phyloP scores from a whole-genome alignment of 92 coral and sea anemone species.

The Phenganax marumi region DNA sequence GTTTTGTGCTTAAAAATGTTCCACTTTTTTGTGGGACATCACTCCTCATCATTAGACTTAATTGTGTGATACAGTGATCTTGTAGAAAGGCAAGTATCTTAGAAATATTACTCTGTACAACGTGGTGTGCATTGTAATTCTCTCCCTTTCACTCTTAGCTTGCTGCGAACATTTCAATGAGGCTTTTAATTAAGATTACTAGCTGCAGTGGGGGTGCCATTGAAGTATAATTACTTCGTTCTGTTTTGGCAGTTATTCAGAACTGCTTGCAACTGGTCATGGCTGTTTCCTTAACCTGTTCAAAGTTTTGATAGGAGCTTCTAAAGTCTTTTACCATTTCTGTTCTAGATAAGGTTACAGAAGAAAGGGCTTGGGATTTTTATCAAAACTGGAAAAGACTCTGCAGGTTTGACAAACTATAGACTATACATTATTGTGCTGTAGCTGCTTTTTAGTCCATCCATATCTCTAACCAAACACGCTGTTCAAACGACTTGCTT shows the following conservation, averaged over 20 bases:
- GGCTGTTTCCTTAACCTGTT: background rate
- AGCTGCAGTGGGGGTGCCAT: slow-evolving; percentile 8
- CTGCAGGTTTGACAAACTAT: slow-evolving; percentile 13
- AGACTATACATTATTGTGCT: slow-evolving; percentile 5
- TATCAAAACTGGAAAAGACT: background rate
- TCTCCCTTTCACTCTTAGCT: background rate
- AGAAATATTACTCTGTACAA: background rate
- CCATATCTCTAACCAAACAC: background rate
- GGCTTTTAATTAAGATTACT: slow-evolving; percentile 38
- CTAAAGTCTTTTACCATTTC: background rate
- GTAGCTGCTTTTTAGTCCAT: background rate
- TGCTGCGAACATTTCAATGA: background rate
- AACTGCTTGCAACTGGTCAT: background rate
- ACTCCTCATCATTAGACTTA: background rate
- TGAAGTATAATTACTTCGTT: background rate
- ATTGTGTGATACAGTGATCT: too few relatives aligned
- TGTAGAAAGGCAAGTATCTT: background rate
- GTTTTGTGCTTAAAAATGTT: background rate
- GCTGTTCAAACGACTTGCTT: slow-evolving; percentile 21
- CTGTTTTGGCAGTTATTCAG: slow-evolving; percentile 5
- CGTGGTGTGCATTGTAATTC: background rate
- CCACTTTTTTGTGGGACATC: background rate
- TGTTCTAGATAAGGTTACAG: background rate
- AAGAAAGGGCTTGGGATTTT: background rate
- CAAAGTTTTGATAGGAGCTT: background rate